phyloP scores from a whole-genome alignment of 2,888 invertebrate species.

The Cremastinae sp. region DNA sequence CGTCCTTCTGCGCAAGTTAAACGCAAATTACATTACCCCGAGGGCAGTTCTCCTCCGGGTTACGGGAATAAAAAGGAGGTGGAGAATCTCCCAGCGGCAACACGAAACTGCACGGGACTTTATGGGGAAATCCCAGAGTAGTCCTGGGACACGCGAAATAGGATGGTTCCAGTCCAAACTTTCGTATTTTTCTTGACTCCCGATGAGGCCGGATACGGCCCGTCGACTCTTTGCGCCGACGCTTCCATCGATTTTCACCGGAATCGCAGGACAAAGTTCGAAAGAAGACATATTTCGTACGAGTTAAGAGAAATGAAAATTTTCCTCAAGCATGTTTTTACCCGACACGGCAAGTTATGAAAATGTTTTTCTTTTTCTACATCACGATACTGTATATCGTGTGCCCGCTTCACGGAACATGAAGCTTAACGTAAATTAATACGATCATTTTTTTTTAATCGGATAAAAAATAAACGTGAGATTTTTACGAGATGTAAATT shows the following conservation, averaged over 20 bases:
- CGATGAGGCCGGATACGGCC: constrained; percentile 15
- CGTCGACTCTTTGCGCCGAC: constrained; percentile 4
- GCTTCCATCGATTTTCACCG: not conserved
- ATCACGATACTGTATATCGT: not conserved
- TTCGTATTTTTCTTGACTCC: constrained; percentile 56
- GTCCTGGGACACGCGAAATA: constrained; percentile 39
- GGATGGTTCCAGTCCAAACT: constrained; percentile 46
- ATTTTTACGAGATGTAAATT: too few relatives aligned
- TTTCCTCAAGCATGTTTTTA: not conserved
- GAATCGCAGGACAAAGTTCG: constrained; percentile 3
- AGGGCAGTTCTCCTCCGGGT: constrained; percentile 63
- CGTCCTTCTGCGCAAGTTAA: constrained; percentile 71
- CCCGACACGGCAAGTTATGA: not conserved
- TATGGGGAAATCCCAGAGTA: constrained; percentile 32
- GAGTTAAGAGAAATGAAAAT: constrained; percentile 16
- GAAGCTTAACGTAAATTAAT: too few relatives aligned
- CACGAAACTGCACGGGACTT: constrained; percentile 45
- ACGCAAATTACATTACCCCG: constrained; percentile 77
- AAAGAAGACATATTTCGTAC: too few relatives aligned
- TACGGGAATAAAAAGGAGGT: constrained; percentile 10
- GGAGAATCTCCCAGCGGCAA: constrained; percentile 22
- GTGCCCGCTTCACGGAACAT: not conserved
- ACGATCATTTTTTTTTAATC: too few relatives aligned
- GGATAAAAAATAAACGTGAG: too few relatives aligned
- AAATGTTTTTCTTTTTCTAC: not conserved